Evolutionary conservation across 2,888 invertebrate genomes (phyloP).

Genomic region (Tolmerus cingulatus): DNA sequence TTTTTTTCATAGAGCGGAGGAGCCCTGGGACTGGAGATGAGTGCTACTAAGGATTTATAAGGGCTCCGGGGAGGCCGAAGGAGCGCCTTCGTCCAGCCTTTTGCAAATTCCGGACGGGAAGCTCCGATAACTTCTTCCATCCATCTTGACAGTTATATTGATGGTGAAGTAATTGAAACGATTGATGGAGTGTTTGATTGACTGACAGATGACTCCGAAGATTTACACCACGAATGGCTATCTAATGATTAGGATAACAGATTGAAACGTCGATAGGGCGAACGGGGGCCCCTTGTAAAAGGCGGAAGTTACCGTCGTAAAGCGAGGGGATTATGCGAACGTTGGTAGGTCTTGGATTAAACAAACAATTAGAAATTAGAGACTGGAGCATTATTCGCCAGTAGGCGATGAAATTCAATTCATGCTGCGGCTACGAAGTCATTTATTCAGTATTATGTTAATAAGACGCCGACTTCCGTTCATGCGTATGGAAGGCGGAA

Average conservation of each 20-base stretch:
- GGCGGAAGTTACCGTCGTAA: not conserved
- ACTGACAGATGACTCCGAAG: conserved; percentile 48
- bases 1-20: not conserved
- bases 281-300: not conserved
- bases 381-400: not conserved
- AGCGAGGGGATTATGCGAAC: not conserved
- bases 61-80: not conserved
- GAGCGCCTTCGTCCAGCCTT: not conserved
- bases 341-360: not conserved
- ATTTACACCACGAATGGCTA: conserved; percentile 44
- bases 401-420: not conserved
- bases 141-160: conserved; percentile 46
- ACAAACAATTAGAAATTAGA: not conserved
- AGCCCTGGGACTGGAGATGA: not conserved
- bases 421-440: not conserved
- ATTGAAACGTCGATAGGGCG: conserved; percentile 40
- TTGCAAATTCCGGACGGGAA: not conserved
- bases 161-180: conserved; percentile 48
- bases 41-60: not conserved
- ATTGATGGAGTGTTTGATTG: conserved; percentile 48
- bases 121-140: not conserved
- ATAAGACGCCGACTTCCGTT: conserved; percentile 29
- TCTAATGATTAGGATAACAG: conserved; percentile 45
- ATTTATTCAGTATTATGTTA: conserved; percentile 40
- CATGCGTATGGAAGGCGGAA: conserved; percentile 20